A percentile compares a stretch with the other conserved stretches of the same genome.
phyloP scores from a whole-genome alignment of 1,140 invertebrate species.

The Drosophila murphyi region DNA sequence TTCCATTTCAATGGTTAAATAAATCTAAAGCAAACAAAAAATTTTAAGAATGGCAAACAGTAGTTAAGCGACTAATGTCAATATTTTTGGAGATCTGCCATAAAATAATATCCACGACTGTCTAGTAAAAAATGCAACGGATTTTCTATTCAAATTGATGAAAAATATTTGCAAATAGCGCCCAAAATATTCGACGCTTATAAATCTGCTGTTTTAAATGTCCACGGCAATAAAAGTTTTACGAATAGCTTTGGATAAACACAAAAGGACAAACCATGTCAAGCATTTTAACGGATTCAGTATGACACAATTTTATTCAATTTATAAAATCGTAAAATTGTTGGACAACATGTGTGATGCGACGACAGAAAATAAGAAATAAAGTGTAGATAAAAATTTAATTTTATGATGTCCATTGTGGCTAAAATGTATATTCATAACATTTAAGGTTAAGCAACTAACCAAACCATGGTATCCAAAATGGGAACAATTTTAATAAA shows the following conservation, averaged over 20 bases:
- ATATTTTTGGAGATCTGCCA: slow-evolving; percentile 33
- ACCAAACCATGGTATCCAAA: neutral
- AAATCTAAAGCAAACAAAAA: slow-evolving; percentile 22
- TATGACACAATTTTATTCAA: slow-evolving; percentile 35
- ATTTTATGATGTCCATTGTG: neutral
- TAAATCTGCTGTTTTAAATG: slow-evolving; percentile 18
- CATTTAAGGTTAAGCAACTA: neutral
- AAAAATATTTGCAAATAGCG: slow-evolving; percentile 10
- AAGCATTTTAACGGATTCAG: slow-evolving; percentile 17
- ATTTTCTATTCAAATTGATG: slow-evolving; percentile 13
- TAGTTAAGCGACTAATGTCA: slow-evolving; percentile 43
- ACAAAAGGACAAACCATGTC: slow-evolving; percentile 8
- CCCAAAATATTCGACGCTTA: neutral
- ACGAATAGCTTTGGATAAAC: slow-evolving; percentile 6
- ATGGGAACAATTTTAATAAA: neutral
- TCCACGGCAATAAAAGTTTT: slow-evolving; percentile 17
- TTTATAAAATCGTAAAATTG: slow-evolving; percentile 23
- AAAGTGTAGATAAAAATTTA: neutral
- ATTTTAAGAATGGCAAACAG: slow-evolving; percentile 18
- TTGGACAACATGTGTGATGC: slow-evolving; percentile 6
- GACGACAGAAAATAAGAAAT: slow-evolving; percentile 13
- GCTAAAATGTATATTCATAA: neutral
- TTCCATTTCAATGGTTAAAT: slow-evolving; percentile 45
- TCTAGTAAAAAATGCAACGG: neutral
- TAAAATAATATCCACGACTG: slow-evolving; percentile 33